phyloP scores from a whole-genome alignment of 2,888 invertebrate species.

The Trachelus iudaicus region DNA sequence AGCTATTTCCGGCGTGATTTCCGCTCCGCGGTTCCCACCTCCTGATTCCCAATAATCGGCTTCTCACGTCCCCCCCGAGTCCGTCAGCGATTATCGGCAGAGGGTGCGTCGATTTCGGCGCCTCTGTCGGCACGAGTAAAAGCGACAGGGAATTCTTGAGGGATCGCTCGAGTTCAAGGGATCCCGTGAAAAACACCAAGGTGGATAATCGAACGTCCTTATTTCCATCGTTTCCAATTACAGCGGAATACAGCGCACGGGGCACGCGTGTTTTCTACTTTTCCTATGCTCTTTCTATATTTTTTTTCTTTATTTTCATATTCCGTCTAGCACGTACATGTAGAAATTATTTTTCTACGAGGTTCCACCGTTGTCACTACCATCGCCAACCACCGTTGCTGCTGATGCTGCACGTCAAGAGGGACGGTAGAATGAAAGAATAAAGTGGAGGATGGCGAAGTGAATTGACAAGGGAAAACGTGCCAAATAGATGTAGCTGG shows the following conservation, averaged over 20 bases:
- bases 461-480: neutral
- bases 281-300: no score
- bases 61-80: slow-evolving; percentile 26
- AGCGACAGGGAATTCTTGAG: neutral
- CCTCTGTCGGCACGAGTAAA: neutral
- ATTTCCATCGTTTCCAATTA: neutral
- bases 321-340: neutral
- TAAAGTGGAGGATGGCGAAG: neutral
- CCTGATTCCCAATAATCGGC: slow-evolving; percentile 48
- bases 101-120: neutral
- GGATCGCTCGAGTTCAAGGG: neutral
- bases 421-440: neutral
- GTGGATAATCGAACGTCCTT: neutral
- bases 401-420: neutral
- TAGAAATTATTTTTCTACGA: neutral
- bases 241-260: neutral
- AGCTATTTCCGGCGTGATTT: slow-evolving; percentile 47
- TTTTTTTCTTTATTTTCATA: neutral
- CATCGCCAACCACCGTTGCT: neutral
- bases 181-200: neutral
- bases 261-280: neutral
- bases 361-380: neutral
- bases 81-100: neutral
- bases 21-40: slow-evolving; percentile 34
- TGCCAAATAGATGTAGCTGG: neutral